These are phyloP conservation scores for Rhadinocentrus ornatus DNA, from an alignment of 2,797 vertebrate genomes.

Conservation along the genomic window DNA sequence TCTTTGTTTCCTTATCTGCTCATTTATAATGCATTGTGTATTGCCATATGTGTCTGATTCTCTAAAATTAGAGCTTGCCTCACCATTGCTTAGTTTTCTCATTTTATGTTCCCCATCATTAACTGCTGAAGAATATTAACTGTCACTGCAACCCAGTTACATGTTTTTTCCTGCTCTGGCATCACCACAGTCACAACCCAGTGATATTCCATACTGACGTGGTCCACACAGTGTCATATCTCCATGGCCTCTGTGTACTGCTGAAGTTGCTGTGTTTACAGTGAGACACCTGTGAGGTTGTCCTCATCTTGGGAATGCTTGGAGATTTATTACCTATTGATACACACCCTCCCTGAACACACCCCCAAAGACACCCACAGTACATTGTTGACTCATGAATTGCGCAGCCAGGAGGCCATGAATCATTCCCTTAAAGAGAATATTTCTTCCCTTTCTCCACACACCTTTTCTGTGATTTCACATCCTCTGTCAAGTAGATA, in stretches of 20 bases:
- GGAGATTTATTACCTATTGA: slow-evolving; percentile 84
- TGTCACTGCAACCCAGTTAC: neutral
- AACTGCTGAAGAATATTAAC: neutral
- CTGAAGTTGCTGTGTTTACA: slow-evolving; percentile 68
- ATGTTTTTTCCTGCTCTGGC: neutral
- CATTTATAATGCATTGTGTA: too few species aligned
- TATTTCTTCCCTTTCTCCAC: slow-evolving; percentile 57
- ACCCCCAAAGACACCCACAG: slow-evolving; percentile 75
- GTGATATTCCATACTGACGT: slow-evolving; percentile 27
- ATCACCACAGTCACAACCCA: slow-evolving; percentile 5
- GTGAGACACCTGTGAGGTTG: slow-evolving; percentile 72
- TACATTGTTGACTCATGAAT: slow-evolving; percentile 85
- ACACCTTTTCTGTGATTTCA: slow-evolving; percentile 74
- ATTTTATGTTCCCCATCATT: neutral
- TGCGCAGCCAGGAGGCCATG: slow-evolving; percentile 72
- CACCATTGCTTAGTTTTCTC: too few species aligned
- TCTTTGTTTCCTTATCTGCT: neutral
- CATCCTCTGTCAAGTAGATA: slow-evolving; percentile 78
- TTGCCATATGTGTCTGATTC: too few species aligned
- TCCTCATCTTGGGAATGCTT: slow-evolving; percentile 65
- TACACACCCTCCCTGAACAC: slow-evolving; percentile 71
- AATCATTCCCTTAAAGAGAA: slow-evolving; percentile 79
- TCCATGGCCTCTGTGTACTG: slow-evolving; percentile 61
- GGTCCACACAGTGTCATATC: slow-evolving; percentile 29
- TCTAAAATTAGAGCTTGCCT: too few species aligned